Base-by-base conservation (phyloP, 1,140 invertebrate genomes). In the Lordiphosa clarofinis region DNA sequence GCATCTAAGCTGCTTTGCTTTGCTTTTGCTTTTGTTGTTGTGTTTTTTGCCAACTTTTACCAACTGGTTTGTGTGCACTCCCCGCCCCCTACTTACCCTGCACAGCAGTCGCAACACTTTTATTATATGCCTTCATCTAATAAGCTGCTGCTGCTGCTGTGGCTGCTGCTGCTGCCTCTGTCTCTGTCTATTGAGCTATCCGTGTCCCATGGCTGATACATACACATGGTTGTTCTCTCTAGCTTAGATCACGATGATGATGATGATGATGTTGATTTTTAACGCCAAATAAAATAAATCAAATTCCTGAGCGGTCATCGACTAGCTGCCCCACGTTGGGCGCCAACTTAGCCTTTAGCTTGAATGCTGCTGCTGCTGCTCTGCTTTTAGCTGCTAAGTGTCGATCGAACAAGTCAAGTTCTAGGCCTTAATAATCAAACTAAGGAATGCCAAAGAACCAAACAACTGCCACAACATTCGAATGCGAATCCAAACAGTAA, bases 271-370 rank as follows among this genome's bases (percentile, higher is more conserved):
- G 4, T 19, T 19, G 19, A 43, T 73, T 82, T 82, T 82, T 82
- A 82, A 82, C 78, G 78, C 78, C 78, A 82, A 82, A 82, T 78
- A 82, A 82, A 82, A 82, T 84, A 82, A 84, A 82, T 82, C 78
- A 82, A 82, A 82, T 82, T 82, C 78, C 78, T 73, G 12, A 61
- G 59, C 73, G 73, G 76, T 84, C 73, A 78, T 76, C 73, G 76
- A 84, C 78, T 72, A 70, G 39, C 8, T 8, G 19, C 43, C 42
- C 43, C 24, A 44, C 43, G 13, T 44, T 44, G 46, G 46, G 46
- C 33, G 31, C 46, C 46, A 53, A 40, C 21, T 37, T 28, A 28
- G 24, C 50, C 58, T 28, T 44, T 35, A 12, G 57, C 40, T 35
- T 39, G 40, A 37, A 33, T 39, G 39, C 35, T 28, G 39, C 35